Conservation (phyloP, 2,888 invertebrate genomes). For the Dorcus hopei region DNA sequence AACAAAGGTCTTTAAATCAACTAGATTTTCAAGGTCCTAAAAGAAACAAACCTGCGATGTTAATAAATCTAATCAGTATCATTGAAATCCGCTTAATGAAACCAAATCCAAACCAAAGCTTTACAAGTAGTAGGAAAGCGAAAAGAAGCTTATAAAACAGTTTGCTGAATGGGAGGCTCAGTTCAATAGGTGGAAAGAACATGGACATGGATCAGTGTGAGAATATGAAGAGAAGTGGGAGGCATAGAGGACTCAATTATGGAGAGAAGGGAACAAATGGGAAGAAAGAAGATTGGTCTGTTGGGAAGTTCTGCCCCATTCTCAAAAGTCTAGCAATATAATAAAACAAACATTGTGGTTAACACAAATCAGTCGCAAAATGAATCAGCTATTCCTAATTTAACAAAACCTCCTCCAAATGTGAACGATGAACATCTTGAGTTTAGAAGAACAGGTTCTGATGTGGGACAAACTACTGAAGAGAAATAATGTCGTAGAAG, state of each 20-base stretch:
- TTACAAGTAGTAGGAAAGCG: constrained; percentile 56
- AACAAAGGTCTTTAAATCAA: constrained; percentile 21
- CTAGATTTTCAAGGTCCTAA: constrained; percentile 25
- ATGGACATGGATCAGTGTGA: constrained; percentile 82
- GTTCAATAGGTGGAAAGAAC: constrained; percentile 86
- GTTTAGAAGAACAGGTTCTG: constrained; percentile 28
- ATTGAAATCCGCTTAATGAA: not conserved
- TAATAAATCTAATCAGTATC: not conserved
- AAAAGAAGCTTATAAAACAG: constrained; percentile 82
- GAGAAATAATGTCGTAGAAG: not conserved
- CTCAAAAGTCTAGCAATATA: not conserved
- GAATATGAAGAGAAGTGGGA: constrained; percentile 89
- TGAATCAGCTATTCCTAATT: not conserved
- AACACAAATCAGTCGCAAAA: not conserved
- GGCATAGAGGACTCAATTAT: constrained; percentile 72
- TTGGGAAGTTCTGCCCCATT: constrained; percentile 21
- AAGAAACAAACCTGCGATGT: constrained; percentile 16
- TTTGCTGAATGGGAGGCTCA: constrained; percentile 90
- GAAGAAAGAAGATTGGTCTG: constrained; percentile 56
- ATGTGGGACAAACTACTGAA: not conserved
- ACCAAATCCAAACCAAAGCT: not conserved
- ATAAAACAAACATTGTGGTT: not conserved
- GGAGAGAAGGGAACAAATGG: constrained; percentile 79
- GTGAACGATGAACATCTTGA: constrained; percentile 38
- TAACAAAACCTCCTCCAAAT: constrained; percentile 36